These are phyloP conservation scores for Mythimna impura DNA, from an alignment of 2,888 invertebrate genomes.

Conservation along the genomic window DNA sequence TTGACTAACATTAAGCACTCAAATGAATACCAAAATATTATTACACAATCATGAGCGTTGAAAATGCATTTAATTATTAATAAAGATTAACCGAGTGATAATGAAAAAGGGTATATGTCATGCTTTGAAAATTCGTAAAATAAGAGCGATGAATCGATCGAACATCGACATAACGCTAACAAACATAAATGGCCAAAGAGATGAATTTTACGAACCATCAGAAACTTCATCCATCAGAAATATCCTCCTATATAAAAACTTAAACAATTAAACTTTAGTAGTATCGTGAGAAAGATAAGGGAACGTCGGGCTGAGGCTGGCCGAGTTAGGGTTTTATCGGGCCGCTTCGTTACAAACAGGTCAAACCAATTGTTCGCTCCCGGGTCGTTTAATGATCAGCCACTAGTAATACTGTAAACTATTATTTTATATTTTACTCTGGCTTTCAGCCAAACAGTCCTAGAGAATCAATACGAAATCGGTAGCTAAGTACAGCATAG, in stretches of 20 bases:
- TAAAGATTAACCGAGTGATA: background rate
- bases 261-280: conserved; percentile 28
- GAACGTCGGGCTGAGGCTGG: background rate
- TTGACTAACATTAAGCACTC: background rate
- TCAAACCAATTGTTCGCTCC: conserved; percentile 24
- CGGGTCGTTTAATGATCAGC: background rate
- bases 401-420: background rate
- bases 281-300: conserved; percentile 14
- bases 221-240: conserved; percentile 16
- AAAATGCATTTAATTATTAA: background rate
- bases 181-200: background rate
- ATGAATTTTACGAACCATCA: background rate
- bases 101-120: background rate
- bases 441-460: background rate
- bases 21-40: background rate
- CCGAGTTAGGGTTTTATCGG: conserved; percentile 2
- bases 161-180: too few species aligned
- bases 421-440: background rate
- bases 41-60: background rate
- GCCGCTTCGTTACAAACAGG: conserved; percentile 28
- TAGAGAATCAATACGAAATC: background rate
- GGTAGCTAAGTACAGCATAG: background rate
- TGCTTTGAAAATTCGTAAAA: background rate
- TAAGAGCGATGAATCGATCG: background rate
- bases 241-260: background rate